Evolutionary conservation across 2,113 vertebrate species (phyloP).

Genomic region (Tonatia bakeri): DNA sequence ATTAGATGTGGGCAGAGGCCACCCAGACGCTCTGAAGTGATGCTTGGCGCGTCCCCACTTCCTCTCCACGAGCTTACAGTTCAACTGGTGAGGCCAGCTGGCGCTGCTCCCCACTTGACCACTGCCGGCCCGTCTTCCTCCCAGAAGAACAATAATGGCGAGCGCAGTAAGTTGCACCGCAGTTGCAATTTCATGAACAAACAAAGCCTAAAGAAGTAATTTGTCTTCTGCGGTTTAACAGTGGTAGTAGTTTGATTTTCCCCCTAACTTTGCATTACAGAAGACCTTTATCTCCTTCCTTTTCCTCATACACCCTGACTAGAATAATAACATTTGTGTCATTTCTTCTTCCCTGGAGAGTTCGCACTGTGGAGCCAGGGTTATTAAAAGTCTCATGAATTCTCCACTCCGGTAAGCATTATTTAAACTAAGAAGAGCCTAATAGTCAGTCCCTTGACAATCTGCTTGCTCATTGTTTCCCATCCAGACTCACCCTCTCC

Average conservation of each 20-base stretch:
- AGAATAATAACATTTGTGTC: conserved; percentile 10
- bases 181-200: not conserved
- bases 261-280: not conserved
- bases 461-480: not conserved
- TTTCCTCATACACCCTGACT: not conserved
- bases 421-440: not conserved
- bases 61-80: not conserved
- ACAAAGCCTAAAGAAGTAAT: not conserved
- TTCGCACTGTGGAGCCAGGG: not conserved
- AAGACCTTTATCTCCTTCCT: not conserved
- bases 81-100: not conserved
- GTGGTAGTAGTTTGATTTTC: not conserved
- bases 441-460: not conserved
- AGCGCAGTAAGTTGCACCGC: not conserved
- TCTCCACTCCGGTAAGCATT: not conserved
- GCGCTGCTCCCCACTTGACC: not conserved
- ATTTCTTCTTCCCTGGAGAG: not conserved
- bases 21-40: not conserved
- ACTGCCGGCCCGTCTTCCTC: not conserved
- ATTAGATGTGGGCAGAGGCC: not conserved
- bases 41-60: no score
- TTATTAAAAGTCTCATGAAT: not conserved
- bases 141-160: not conserved
- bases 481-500: not conserved
- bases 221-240: not conserved